Percentiles rank a stretch among this genome's conserved stretches.
phyloP scores from a whole-genome alignment of 2,888 invertebrate species.

The Helleia helle region DNA sequence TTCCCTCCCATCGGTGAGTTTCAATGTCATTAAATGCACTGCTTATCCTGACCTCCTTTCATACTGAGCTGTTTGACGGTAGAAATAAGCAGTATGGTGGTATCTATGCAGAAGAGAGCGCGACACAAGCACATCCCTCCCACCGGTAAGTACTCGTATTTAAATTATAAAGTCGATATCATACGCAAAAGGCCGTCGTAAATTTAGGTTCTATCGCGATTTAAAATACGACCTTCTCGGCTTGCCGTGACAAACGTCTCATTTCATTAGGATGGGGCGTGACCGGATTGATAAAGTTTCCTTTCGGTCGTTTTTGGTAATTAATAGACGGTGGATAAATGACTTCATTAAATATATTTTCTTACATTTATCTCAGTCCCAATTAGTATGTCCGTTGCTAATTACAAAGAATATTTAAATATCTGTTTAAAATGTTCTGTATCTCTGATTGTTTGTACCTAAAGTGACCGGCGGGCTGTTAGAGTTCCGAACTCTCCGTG shows the following conservation, averaged over 20 bases:
- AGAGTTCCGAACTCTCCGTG: no score
- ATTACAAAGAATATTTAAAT: not conserved
- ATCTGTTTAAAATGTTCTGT: not conserved
- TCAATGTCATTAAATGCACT: no score
- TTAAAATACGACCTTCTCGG: conserved; percentile 51
- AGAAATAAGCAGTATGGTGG: no score
- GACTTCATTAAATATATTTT: conserved; percentile 6
- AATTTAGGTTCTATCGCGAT: conserved; percentile 60
- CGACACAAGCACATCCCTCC: no score
- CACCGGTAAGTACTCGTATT: not conserved
- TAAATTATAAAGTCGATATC: not conserved
- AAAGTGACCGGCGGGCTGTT: no score
- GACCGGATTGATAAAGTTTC: conserved; percentile 48
- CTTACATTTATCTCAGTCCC: not conserved
- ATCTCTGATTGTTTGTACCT: not conserved
- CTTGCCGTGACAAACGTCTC: conserved; percentile 58
- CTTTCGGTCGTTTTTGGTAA: conserved; percentile 27
- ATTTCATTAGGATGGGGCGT: conserved; percentile 56
- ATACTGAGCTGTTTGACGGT: no score
- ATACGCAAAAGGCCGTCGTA: conserved; percentile 37
- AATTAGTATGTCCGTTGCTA: not conserved
- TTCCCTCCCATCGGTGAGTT: no score
- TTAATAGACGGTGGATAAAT: conserved; percentile 31
- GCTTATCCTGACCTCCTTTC: no score
- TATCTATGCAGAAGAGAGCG: no score